Base-by-base conservation (phyloP, 2,888 invertebrate genomes). In the Dorcus hopei region DNA sequence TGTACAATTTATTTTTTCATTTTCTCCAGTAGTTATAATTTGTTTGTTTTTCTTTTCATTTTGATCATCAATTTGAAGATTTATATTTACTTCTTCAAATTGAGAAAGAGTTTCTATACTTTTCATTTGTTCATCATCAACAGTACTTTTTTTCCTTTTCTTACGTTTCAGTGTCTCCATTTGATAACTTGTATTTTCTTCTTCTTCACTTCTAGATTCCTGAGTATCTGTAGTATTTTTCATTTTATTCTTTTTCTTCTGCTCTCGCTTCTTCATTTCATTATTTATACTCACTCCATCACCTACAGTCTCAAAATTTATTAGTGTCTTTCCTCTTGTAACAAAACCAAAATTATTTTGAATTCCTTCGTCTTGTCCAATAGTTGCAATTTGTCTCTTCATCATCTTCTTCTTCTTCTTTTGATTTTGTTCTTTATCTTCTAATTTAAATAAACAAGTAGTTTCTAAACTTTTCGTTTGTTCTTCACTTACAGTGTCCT, bases 161-260 rank as follows among this genome's bases (percentile, higher is more conserved):
- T 45, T 57, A 23, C 45, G 9, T 11, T 26, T 14, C 3, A 9
- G 11, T 19, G 41, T 48, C 19, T 59, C 50, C 52, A 39, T 52
- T 42, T 38, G 57, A 60, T 47, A 38, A 57, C 47, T 59, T 59
- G 33, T 58, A 63, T 49, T 68, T 62, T 48, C 68, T 61, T 70
- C 50, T 19, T 19, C 19, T 19, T 19, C 3, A 19, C 3, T 19
- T 19, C 2, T 19, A 19, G 3, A 19, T 19, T 19, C 19, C 19
- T 2, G 19, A 19, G 19, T 3, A 19, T 19, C 19, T 19, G 19
- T 19, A 19, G 19, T 19, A 19, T 19, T 19, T 19, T 19, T 19
- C 1, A 19, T 19, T 19, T 19, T 19, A 19, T 19, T 3, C 19
- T 19, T 19, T 19, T 19, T 19, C 19, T 61, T 66, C 56, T 62